phyloP scores from a whole-genome alignment of 1,140 invertebrate species.

The Platyscapa corneri region DNA sequence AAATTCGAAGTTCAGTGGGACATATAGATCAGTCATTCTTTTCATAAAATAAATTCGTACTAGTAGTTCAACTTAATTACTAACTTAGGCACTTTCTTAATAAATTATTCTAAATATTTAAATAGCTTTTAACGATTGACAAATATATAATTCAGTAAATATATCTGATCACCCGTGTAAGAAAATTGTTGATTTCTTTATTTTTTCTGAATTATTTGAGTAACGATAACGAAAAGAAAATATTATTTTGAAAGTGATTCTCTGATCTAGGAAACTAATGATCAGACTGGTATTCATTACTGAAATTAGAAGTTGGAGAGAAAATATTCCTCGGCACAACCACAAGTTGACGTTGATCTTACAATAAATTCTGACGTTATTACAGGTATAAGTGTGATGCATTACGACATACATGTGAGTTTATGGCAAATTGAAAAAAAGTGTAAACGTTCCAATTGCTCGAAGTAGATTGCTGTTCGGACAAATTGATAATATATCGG shows the following conservation, averaged over 20 bases:
- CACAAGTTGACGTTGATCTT: not conserved
- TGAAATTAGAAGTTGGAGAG: too few species aligned
- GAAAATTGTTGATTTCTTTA: not conserved
- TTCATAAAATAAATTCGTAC: not conserved
- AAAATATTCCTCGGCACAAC: too few species aligned
- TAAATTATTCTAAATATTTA: too few species aligned
- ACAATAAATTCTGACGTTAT: not conserved
- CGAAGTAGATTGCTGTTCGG: not conserved
- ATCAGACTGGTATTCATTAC: too few species aligned
- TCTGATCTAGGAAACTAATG: too few species aligned
- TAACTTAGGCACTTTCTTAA: too few species aligned
- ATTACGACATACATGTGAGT: not conserved
- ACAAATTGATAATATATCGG: conserved; percentile 1
- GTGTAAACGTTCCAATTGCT: not conserved
- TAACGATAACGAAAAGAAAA: too few species aligned
- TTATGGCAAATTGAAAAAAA: conserved; percentile 5
- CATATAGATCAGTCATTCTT: not conserved
- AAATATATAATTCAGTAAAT: too few species aligned
- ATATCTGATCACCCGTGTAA: too few species aligned
- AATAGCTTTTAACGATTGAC: too few species aligned
- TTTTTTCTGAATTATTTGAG: too few species aligned
- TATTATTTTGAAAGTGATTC: too few species aligned
- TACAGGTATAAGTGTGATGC: not conserved
- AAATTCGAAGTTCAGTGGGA: not conserved
- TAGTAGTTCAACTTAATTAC: not conserved